Conservation (phyloP, 2,888 invertebrate genomes). For the Hedychridium roseum region DNA sequence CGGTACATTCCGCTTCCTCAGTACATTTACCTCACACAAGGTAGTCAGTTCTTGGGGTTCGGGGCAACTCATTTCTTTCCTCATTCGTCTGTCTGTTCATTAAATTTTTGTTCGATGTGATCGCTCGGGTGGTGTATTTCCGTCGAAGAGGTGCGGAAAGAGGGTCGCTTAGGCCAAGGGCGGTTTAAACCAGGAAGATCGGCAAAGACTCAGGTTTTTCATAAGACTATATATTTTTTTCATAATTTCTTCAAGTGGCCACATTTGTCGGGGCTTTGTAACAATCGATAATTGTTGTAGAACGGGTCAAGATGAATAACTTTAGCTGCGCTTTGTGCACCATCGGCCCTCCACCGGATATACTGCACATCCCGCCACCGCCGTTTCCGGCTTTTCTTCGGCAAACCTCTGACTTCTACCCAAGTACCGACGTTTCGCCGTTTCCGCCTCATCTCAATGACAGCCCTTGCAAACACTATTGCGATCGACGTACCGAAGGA, state of each 20-base stretch:
- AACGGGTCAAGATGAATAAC: conserved; percentile 47
- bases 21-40: conserved; percentile 13
- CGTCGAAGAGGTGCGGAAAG: background rate
- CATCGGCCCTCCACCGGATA: conserved; percentile 82
- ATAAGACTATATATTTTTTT: too few species aligned
- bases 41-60: background rate
- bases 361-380: conserved; percentile 83
- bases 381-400: conserved; percentile 81
- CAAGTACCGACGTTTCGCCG: conserved; percentile 45
- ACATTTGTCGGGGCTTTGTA: too few species aligned
- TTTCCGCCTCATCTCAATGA: conserved; percentile 52
- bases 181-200: too few species aligned
- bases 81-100: background rate
- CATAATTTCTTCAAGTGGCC: too few species aligned
- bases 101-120: background rate
- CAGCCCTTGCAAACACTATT: conserved; percentile 57
- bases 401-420: conserved; percentile 57
- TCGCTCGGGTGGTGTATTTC: background rate
- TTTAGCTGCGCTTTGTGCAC: conserved; percentile 62
- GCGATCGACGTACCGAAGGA: conserved; percentile 65
- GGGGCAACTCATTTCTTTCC: background rate
- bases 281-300: conserved; percentile 4
- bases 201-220: too few species aligned
- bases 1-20: conserved; percentile 17
- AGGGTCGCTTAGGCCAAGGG: too few species aligned